Conservation (phyloP, 2,888 invertebrate genomes). For the Caenorhabditis afra region DNA sequence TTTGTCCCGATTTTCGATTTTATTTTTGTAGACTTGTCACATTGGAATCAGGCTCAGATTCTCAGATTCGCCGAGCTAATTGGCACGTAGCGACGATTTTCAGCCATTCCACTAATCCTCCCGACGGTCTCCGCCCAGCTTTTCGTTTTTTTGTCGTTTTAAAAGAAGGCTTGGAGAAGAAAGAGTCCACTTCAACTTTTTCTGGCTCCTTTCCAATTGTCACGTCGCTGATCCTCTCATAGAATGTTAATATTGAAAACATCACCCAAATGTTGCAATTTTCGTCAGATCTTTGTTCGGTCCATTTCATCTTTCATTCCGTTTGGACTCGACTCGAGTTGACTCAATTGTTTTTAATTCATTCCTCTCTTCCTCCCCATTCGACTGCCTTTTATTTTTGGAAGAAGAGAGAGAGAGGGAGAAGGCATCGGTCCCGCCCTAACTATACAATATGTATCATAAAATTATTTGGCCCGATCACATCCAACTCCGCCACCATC, state of each 20-base stretch:
- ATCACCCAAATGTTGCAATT: neutral
- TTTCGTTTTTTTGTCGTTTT: neutral
- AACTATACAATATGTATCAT: constrained; percentile 12
- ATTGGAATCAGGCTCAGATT: no score
- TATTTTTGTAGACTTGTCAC: neutral
- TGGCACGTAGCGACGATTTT: no score
- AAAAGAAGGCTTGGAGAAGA: neutral
- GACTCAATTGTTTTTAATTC: constrained; percentile 13
- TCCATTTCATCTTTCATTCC: neutral
- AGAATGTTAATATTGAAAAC: constrained; percentile 48
- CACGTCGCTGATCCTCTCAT: constrained; percentile 29
- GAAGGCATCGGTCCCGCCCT: neutral
- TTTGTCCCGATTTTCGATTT: neutral
- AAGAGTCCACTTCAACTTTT: neutral
- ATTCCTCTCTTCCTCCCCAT: neutral
- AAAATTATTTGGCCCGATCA: constrained; percentile 2
- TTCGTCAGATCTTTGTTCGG: neutral
- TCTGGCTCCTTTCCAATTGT: constrained; percentile 15
- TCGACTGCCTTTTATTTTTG: neutral
- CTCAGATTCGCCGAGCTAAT: no score
- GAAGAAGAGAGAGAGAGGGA: no score
- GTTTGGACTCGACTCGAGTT: neutral
- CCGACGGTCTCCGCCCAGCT: no score
- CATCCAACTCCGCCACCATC: neutral
- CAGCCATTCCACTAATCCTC: no score